These are phyloP conservation scores for Cossypha polioptera DNA, from an alignment of 2,797 vertebrate genomes.

Conservation along the genomic window DNA sequence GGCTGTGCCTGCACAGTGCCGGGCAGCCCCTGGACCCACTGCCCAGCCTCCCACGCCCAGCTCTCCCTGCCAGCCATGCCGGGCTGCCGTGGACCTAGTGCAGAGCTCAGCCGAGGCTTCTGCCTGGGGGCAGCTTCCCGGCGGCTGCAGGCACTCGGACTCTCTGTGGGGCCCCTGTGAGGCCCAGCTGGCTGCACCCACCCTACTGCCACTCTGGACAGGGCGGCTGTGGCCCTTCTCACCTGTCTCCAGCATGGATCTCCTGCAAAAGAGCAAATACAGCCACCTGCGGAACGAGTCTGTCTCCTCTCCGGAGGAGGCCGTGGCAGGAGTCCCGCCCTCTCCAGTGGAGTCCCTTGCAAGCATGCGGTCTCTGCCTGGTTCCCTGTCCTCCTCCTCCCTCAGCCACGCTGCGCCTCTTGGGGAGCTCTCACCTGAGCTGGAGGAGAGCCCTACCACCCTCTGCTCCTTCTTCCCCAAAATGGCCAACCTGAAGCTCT, in stretches of 20 bases:
- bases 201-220: background rate
- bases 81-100: rapidly evolving
- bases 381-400: constrained; percentile 76
- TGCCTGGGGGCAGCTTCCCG: background rate
- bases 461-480: constrained; percentile 96
- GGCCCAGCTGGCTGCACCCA: background rate
- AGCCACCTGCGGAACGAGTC: constrained; percentile 92
- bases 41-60: background rate
- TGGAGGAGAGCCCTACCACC: constrained; percentile 91
- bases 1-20: background rate
- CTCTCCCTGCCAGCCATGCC: background rate
- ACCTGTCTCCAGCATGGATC: constrained; percentile 80
- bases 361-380: constrained; percentile 52
- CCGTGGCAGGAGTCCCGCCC: constrained; percentile 39
- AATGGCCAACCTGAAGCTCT: constrained; percentile 90
- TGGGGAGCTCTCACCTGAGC: constrained; percentile 25
- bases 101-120: rapidly evolving
- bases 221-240: background rate
- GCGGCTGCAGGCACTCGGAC: background rate
- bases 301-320: constrained; percentile 85
- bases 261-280: constrained; percentile 92
- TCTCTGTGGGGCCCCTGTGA: background rate
- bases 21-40: background rate
- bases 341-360: constrained; percentile 66
- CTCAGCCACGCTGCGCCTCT: constrained; percentile 83